Conservation (phyloP, 2,888 invertebrate species). For the Phyllotreta striolata region DNA sequence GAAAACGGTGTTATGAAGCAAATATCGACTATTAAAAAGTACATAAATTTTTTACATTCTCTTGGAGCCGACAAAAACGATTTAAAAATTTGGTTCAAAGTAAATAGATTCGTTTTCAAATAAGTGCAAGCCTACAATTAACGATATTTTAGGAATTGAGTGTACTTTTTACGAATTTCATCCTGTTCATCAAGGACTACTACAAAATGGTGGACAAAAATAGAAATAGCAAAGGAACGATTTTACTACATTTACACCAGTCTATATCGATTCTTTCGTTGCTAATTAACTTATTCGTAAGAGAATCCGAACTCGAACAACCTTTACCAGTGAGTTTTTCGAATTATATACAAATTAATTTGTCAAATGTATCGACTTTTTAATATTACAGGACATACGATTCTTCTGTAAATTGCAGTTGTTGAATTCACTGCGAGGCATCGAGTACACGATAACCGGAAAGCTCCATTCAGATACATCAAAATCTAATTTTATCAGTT, state of each 20-base stretch:
- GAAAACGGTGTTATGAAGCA: not conserved
- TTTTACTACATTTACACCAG: slow-evolving; percentile 43
- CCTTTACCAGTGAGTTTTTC: slow-evolving; percentile 41
- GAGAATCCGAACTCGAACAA: slow-evolving; percentile 40
- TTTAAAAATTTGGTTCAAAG: slow-evolving; percentile 41
- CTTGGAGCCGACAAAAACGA: slow-evolving; percentile 25
- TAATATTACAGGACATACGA: slow-evolving; percentile 32
- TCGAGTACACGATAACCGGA: slow-evolving; percentile 39
- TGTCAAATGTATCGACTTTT: not conserved
- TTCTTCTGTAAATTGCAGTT: slow-evolving; percentile 49
- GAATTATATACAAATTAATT: not conserved
- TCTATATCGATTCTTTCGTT: slow-evolving; percentile 43
- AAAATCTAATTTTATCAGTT: slow-evolving; percentile 53
- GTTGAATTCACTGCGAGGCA: slow-evolving; percentile 45
- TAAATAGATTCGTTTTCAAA: slow-evolving; percentile 11
- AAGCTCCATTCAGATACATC: slow-evolving; percentile 31
- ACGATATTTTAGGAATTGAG: slow-evolving; percentile 40
- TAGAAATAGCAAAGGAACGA: slow-evolving; percentile 29
- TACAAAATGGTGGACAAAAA: slow-evolving; percentile 33
- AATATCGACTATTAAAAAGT: slow-evolving; percentile 20
- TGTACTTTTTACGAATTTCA: slow-evolving; percentile 37
- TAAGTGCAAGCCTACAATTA: too few species aligned
- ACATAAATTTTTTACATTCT: slow-evolving; percentile 24
- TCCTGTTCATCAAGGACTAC: slow-evolving; percentile 32
- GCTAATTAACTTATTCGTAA: slow-evolving; percentile 42